Evolutionary conservation across 2,797 vertebrate genomes (phyloP).

Genomic region (Sciaenops ocellatus): DNA sequence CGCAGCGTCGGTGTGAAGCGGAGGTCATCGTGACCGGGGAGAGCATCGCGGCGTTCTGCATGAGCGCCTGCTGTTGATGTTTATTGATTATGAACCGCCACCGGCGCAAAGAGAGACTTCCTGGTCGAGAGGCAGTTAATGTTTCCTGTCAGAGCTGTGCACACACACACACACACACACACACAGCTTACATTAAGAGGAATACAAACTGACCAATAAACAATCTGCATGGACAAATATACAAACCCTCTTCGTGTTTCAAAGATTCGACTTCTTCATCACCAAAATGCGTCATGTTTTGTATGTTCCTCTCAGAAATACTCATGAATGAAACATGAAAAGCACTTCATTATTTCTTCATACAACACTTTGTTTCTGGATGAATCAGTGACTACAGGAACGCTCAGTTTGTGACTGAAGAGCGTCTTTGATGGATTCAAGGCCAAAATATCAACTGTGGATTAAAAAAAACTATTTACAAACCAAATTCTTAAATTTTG

Average conservation of each 20-base stretch:
- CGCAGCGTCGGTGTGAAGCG: not conserved
- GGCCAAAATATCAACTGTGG: too few species aligned
- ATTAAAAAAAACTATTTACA: too few species aligned
- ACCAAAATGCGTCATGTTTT: not conserved
- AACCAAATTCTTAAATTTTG: too few species aligned
- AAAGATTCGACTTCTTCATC: too few species aligned
- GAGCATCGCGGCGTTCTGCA: slow-evolving; percentile 17
- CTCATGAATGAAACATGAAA: not conserved
- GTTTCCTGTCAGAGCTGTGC: slow-evolving; percentile 20
- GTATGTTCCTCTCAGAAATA: not conserved
- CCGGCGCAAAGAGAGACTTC: slow-evolving; percentile 32
- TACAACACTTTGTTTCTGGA: too few species aligned
- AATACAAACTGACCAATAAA: not conserved
- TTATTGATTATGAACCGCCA: slow-evolving; percentile 52
- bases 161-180: not conserved
- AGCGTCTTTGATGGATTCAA: too few species aligned
- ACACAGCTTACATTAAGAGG: not conserved
- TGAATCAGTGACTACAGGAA: too few species aligned
- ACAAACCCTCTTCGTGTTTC: too few species aligned
- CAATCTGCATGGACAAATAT: not conserved
- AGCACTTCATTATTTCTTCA: not conserved
- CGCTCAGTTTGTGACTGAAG: too few species aligned
- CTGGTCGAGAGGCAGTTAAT: slow-evolving; percentile 12
- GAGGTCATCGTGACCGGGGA: slow-evolving; percentile 23
- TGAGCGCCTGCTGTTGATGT: slow-evolving; percentile 30